Percentiles rank a stretch among this genome's conserved stretches.
Conservation (phyloP, 2,888 invertebrate species). For the Synergus gifuensis region DNA sequence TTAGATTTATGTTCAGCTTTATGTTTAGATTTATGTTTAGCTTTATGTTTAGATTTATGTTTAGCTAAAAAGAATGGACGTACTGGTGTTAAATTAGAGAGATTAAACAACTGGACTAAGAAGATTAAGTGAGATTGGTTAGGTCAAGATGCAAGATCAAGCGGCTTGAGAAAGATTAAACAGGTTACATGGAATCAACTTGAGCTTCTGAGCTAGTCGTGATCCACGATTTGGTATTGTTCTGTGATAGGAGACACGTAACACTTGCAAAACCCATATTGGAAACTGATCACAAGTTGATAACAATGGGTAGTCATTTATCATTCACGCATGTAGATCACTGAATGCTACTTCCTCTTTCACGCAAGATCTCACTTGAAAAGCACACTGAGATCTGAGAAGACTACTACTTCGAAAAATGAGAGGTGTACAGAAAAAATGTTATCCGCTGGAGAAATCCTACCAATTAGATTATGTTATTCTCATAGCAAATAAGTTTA, state of each 20-base stretch:
- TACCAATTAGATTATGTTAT: neutral
- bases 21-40: too few species aligned
- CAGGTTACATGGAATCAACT: constrained; percentile 16
- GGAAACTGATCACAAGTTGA: constrained; percentile 33
- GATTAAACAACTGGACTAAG: constrained; percentile 11
- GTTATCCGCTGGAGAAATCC: neutral
- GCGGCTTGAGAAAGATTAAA: constrained; percentile 19
- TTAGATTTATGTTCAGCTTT: too few species aligned
- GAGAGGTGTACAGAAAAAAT: neutral
- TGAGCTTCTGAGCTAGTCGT: constrained; percentile 33
- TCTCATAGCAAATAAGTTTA: neutral
- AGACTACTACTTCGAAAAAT: neutral
- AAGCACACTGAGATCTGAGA: neutral
- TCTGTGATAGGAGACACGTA: constrained; percentile 35
- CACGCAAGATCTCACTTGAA: constrained; percentile 8
- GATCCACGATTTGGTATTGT: constrained; percentile 41
- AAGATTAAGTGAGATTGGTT: constrained; percentile 6
- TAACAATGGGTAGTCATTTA: constrained; percentile 28
- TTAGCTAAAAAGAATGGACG: neutral
- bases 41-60: too few species aligned
- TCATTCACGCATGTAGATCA: constrained; percentile 26
- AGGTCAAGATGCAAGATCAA: constrained; percentile 12
- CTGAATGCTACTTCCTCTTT: constrained; percentile 16
- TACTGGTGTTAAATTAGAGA: neutral
- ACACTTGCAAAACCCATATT: constrained; percentile 28